These are phyloP conservation scores for Dasypolia templi DNA, from an alignment of 2,888 invertebrate genomes.

Conservation along the genomic window DNA sequence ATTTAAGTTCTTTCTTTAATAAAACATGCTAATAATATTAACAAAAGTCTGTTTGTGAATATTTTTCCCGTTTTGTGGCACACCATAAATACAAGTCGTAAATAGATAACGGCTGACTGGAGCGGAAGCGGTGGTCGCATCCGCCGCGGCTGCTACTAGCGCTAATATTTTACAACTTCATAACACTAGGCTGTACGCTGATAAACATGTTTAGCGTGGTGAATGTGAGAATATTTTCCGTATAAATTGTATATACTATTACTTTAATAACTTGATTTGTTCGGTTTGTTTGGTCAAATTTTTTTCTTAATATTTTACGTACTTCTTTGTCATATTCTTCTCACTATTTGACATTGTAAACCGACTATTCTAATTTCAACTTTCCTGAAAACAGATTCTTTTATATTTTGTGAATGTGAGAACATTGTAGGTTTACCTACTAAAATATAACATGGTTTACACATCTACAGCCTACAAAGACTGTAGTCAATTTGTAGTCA, in stretches of 20 bases:
- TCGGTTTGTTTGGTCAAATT: too few relatives aligned
- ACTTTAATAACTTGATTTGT: constrained; percentile 19
- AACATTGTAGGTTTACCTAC: too few relatives aligned
- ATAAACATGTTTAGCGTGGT: constrained; percentile 51
- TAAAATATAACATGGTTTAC: too few relatives aligned
- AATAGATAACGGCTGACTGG: constrained; percentile 71
- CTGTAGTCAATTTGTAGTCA: too few relatives aligned
- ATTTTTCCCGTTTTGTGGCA: constrained; percentile 31
- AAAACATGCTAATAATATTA: constrained; percentile 11
- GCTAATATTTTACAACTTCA: constrained; percentile 65
- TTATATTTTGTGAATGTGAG: too few relatives aligned
- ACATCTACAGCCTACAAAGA: too few relatives aligned
- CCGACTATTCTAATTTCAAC: too few relatives aligned
- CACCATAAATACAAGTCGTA: constrained; percentile 60
- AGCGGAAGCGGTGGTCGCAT: constrained; percentile 70
- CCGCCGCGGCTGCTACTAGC: constrained; percentile 56
- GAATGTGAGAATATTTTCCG: constrained; percentile 8
- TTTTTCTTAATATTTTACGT: too few relatives aligned
- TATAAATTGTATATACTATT: constrained; percentile 15
- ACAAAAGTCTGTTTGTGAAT: constrained; percentile 34
- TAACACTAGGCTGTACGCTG: constrained; percentile 46
- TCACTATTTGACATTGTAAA: too few relatives aligned
- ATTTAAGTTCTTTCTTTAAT: too few relatives aligned
- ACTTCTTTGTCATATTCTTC: too few relatives aligned
- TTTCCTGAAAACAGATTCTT: too few relatives aligned